Conservation (phyloP, 2,888 invertebrate species). For the Ochropacha duplaris region DNA sequence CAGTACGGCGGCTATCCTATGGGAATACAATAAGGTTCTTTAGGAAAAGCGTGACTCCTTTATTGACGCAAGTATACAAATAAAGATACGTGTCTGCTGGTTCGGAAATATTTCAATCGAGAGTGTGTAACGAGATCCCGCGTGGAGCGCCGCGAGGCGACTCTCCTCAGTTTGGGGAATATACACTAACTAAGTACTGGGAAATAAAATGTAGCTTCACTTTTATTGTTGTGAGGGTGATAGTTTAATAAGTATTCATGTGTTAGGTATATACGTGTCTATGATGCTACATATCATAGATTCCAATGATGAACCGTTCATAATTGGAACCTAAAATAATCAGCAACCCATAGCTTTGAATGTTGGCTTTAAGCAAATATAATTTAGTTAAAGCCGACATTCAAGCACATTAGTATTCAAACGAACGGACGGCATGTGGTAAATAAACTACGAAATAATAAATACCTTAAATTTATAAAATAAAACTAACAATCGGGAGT, state of each 20-base stretch:
- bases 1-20: conserved; percentile 20
- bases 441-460: not conserved
- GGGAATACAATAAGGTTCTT: conserved; percentile 35
- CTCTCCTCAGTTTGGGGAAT: conserved; percentile 23
- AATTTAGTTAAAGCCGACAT: no score
- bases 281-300: no score
- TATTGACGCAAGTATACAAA: conserved; percentile 47
- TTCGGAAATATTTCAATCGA: conserved; percentile 54
- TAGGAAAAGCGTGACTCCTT: conserved; percentile 31
- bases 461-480: no score
- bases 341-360: no score
- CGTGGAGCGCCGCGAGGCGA: conserved; percentile 32
- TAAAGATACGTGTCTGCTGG: conserved; percentile 42
- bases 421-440: not conserved
- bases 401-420: no score
- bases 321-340: not conserved
- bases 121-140: conserved; percentile 51
- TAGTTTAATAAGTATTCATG: not conserved
- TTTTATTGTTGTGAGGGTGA: not conserved
- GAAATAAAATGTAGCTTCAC: not conserved
- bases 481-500: not conserved
- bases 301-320: no score
- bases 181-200: conserved; percentile 19
- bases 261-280: no score
- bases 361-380: no score